Percentiles rank a stretch among this genome's conserved stretches.
phyloP scores from a whole-genome alignment of 2,888 invertebrate genomes.

The Cotesia congregata region DNA sequence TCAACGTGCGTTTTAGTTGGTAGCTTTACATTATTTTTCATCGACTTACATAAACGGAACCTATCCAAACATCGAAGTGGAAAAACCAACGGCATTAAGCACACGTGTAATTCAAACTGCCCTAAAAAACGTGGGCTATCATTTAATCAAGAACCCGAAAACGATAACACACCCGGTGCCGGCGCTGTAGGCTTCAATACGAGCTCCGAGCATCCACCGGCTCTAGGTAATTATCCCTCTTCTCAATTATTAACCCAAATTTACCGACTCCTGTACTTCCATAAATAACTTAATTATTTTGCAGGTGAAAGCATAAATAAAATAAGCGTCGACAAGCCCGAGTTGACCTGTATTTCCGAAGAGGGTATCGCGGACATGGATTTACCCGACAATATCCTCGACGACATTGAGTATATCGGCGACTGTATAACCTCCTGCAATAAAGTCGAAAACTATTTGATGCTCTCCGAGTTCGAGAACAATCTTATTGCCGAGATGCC shows the following conservation, averaged over 20 bases:
- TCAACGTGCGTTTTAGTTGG: slow-evolving; percentile 84
- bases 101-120: slow-evolving; percentile 74
- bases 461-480: slow-evolving; percentile 89
- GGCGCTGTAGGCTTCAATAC: slow-evolving; percentile 75
- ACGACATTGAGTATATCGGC: slow-evolving; percentile 84
- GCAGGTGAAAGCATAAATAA: slow-evolving; percentile 57
- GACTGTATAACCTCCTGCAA: slow-evolving; percentile 89
- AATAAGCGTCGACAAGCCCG: slow-evolving; percentile 74
- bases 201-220: slow-evolving; percentile 72
- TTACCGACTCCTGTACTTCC: background rate
- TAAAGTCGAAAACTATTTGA: slow-evolving; percentile 88
- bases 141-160: slow-evolving; percentile 75
- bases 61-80: slow-evolving; percentile 81
- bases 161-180: slow-evolving; percentile 74
- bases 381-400: slow-evolving; percentile 83
- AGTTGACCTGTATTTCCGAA: slow-evolving; percentile 87
- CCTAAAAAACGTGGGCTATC: slow-evolving; percentile 74
- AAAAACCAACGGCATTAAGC: slow-evolving; percentile 73
- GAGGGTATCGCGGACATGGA: slow-evolving; percentile 88
- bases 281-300: background rate
- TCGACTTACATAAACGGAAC: slow-evolving; percentile 83
- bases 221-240: slow-evolving; percentile 54
- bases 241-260: too few species aligned
- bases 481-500: slow-evolving; percentile 86
- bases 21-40: slow-evolving; percentile 83